Percentiles rank a stretch among this genome's conserved stretches.
Conservation (phyloP, 2,888 invertebrate species). For the Epinotia demarniana region DNA sequence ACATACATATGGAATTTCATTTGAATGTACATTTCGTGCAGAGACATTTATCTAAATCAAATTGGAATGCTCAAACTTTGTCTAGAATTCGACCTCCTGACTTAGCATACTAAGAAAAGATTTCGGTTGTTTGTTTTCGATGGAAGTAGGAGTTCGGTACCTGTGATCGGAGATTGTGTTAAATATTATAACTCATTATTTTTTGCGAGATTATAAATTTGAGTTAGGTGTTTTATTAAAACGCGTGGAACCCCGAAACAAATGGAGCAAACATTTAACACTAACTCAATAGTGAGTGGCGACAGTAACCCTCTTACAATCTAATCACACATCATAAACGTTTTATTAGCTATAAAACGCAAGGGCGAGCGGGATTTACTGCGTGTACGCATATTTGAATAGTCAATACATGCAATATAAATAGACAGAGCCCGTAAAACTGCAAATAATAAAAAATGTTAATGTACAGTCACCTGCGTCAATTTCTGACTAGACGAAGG, state of each 20-base stretch:
- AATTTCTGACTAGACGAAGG: too few relatives aligned
- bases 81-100: too few relatives aligned
- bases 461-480: too few relatives aligned
- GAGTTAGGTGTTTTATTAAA: neutral
- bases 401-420: neutral
- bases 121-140: too few relatives aligned
- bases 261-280: neutral
- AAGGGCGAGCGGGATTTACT: slow-evolving; percentile 41
- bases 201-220: neutral
- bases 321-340: slow-evolving; percentile 48
- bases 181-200: too few relatives aligned
- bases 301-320: neutral
- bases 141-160: too few relatives aligned
- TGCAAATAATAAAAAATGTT: neutral
- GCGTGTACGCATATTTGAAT: slow-evolving; percentile 15
- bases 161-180: too few relatives aligned
- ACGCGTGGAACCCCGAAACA: neutral
- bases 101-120: too few relatives aligned
- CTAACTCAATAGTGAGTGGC: neutral
- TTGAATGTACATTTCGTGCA: too few relatives aligned
- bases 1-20: too few relatives aligned
- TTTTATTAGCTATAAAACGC: slow-evolving; percentile 52
- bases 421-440: neutral
- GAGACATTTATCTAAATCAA: too few relatives aligned
- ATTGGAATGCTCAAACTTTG: too few relatives aligned